Conservation (phyloP, 2,888 invertebrate genomes). For the Chrysodeixis includens region DNA sequence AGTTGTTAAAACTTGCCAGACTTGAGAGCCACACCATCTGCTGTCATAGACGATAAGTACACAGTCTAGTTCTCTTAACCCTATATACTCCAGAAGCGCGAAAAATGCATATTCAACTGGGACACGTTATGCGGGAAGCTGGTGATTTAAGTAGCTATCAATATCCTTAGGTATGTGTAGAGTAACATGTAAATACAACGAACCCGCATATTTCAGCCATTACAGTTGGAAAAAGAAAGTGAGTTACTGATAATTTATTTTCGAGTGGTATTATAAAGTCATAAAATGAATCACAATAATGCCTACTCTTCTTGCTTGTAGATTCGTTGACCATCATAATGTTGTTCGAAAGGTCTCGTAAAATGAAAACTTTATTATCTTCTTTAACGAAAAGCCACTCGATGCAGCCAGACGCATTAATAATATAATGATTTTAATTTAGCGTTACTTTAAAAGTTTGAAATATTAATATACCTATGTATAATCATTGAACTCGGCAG, state of each 20-base stretch:
- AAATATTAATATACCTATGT: too few relatives aligned
- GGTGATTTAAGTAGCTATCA: not conserved
- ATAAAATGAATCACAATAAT: not conserved
- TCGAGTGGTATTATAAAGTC: not conserved
- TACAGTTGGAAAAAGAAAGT: conserved; percentile 14
- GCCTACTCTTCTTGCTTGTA: not conserved
- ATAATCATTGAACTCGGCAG: too few relatives aligned
- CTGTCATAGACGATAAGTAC: too few relatives aligned
- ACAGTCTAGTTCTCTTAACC: not conserved
- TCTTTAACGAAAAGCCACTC: too few relatives aligned
- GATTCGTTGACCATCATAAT: not conserved
- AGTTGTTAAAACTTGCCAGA: too few relatives aligned
- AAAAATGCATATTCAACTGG: not conserved
- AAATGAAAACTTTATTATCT: not conserved
- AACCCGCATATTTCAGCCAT: conserved; percentile 13
- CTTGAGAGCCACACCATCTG: too few relatives aligned
- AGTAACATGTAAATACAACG: not conserved
- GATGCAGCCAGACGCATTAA: too few relatives aligned
- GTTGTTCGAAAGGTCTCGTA: not conserved
- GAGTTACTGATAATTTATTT: not conserved
- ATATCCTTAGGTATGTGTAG: not conserved
- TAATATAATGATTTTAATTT: too few relatives aligned
- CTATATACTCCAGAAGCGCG: not conserved
- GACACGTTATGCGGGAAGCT: not conserved
- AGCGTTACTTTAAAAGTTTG: too few relatives aligned